These are phyloP conservation scores for Andrena bucephala DNA, from an alignment of 2,888 invertebrate genomes.

Conservation along the genomic window DNA sequence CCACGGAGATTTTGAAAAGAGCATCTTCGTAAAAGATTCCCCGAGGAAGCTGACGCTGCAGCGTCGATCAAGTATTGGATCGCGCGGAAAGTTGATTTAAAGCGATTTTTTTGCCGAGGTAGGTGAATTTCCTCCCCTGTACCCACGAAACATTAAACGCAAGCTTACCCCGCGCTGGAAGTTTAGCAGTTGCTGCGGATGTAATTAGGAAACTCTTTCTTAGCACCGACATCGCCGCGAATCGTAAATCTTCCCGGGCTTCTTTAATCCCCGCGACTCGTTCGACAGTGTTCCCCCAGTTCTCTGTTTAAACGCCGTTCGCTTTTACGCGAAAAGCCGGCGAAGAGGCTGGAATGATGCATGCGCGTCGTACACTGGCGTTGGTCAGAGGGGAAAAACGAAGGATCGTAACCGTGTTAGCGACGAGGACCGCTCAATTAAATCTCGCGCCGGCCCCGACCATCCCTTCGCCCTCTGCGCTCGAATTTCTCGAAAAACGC, in stretches of 20 bases:
- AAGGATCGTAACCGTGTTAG: background rate
- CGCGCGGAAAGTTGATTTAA: background rate
- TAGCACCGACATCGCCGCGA: conserved; percentile 46
- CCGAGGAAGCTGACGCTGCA: no score
- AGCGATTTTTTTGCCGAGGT: background rate
- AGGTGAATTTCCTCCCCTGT: background rate
- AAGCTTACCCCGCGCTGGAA: conserved; percentile 11
- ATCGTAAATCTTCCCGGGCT: conserved; percentile 71
- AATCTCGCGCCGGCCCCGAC: background rate
- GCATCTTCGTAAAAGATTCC: no score
- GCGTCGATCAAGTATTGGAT: background rate
- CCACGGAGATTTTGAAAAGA: background rate
- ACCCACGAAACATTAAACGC: background rate
- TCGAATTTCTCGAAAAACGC: background rate
- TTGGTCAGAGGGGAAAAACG: background rate
- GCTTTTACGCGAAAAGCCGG: no score
- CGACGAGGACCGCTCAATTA: conserved; percentile 17
- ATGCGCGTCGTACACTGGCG: background rate
- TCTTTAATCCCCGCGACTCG: conserved; percentile 66
- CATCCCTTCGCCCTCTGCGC: background rate
- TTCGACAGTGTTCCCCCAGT: conserved; percentile 13
- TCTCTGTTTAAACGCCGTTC: conserved; percentile 41
- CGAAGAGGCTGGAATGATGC: background rate
- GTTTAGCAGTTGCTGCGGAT: conserved; percentile 49
- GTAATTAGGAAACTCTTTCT: conserved; percentile 65